Base-by-base conservation (phyloP, 2,797 vertebrate genomes). In the Anguilla megastoma region DNA sequence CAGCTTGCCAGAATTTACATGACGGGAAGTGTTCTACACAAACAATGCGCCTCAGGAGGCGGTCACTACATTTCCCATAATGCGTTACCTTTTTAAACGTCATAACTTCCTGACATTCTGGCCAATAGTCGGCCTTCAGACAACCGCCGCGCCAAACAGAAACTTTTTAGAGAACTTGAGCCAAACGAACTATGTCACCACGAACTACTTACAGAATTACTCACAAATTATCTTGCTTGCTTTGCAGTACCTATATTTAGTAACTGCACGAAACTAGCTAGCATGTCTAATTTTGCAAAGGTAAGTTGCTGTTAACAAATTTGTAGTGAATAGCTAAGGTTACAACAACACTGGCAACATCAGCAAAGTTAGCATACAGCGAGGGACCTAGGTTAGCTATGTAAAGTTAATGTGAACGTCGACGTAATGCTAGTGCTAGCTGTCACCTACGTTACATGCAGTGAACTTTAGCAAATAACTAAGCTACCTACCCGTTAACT, bases 221-320 rank as follows among this genome's bases (percentile, higher is more conserved):
- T 3, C 12, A 16, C 14, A 16, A 7, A 10, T 10, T 52, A 52
- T 52, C 50, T 52, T 52, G 50, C 50, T 52, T 7, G 50, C 50
- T 52, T 7, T 7, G 50, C 10, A 52, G 50, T 56, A 16, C 14
- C 10, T 12, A 14, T 56, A 56, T 56, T 56, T 56, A 12, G 54
- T 56, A 56, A 10, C 12, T 56, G 50, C 50, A 52, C 50, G 50
- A 52, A n/a, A 63, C 54, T 36, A 48, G 24, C n/a, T 54, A 30
- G 21, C 33, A 87, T 89, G 80, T 45, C 80, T 87, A 56, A 58
- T 74, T 66, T 60, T n/a, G n/a, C 86, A 87, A 89, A 89, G 88
- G 88, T 89, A 87, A 21, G 88, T 85, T 36, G 45, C 27, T 56
- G 12, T 36, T 33, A 41, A 79, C 16, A 36, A 79, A 1, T 45